A percentile compares a stretch with the other conserved stretches of the same genome.
Evolutionary conservation across 2,888 invertebrate genomes (phyloP).

Genomic region (Beris morrisii): DNA sequence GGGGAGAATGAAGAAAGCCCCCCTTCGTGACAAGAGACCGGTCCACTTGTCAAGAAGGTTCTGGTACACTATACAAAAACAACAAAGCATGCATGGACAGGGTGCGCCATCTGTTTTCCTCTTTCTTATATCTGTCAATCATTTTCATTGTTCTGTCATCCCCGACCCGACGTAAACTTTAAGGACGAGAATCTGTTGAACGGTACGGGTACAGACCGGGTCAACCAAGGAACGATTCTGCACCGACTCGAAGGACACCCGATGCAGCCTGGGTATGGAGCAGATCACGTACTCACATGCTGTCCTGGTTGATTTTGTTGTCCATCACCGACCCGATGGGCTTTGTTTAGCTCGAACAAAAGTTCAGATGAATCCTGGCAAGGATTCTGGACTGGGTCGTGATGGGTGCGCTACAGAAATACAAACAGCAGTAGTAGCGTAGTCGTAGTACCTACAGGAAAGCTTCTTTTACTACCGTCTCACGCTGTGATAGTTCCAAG

Average conservation of each 20-base stretch:
- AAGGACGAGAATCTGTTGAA: slow-evolving; percentile 15
- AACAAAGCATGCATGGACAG: slow-evolving; percentile 3
- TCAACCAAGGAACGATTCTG: slow-evolving; percentile 9
- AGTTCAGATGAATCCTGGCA: slow-evolving; percentile 6
- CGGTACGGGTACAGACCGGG: slow-evolving; percentile 12
- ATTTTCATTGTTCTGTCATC: slow-evolving; percentile 21
- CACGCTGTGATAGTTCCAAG: slow-evolving; percentile 23
- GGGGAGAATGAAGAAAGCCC: neutral
- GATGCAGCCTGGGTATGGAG: neutral
- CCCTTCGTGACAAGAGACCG: slow-evolving; percentile 5
- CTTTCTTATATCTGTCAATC: slow-evolving; percentile 24
- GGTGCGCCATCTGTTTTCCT: slow-evolving; percentile 15
- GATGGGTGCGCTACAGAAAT: neutral
- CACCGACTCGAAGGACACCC: neutral
- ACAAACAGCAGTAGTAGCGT: no score
- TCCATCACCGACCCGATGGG: slow-evolving; percentile 22
- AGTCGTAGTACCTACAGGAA: neutral
- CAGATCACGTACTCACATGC: slow-evolving; percentile 12
- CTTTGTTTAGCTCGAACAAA: slow-evolving; percentile 15
- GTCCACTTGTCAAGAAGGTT: slow-evolving; percentile 27
- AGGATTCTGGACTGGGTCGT: neutral
- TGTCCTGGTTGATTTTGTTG: slow-evolving; percentile 18
- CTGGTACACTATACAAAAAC: neutral
- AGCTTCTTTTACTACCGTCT: neutral
- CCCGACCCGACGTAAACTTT: neutral